phyloP scores from a whole-genome alignment of 1,140 invertebrate genomes.

The Ooceraea biroi region DNA sequence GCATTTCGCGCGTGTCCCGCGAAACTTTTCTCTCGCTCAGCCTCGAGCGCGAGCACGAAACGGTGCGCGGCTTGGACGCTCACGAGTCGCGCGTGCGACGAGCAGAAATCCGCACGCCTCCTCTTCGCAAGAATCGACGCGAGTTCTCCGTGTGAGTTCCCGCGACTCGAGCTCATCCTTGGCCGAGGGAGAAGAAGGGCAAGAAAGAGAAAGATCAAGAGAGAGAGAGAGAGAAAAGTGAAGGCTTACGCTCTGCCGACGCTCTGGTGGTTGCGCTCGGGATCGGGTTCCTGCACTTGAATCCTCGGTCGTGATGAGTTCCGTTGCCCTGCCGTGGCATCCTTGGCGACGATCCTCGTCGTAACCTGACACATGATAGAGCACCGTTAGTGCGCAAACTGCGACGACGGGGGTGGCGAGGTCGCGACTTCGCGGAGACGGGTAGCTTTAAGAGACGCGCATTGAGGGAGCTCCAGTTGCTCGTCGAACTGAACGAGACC shows the following conservation, averaged over 20 bases:
- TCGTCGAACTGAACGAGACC: slow-evolving; percentile 4
- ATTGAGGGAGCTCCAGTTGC: background rate
- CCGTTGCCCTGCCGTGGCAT: slow-evolving; percentile 50
- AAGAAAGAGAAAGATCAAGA: slow-evolving; percentile 37
- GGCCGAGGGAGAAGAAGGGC: background rate
- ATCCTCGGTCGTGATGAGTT: slow-evolving; percentile 57
- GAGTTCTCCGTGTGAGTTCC: slow-evolving; percentile 7
- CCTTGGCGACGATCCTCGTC: slow-evolving; percentile 27
- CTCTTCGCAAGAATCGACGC: background rate
- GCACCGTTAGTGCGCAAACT: background rate
- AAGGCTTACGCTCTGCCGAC: slow-evolving; percentile 68
- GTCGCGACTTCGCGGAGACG: background rate
- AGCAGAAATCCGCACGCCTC: slow-evolving; percentile 10
- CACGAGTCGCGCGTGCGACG: background rate
- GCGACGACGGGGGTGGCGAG: background rate
- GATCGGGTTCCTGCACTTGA: slow-evolving; percentile 65
- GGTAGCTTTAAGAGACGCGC: background rate
- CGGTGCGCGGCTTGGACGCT: background rate
- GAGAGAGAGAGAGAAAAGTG: slow-evolving; percentile 21
- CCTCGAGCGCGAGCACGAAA: background rate
- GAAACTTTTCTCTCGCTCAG: slow-evolving; percentile 24
- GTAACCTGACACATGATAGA: slow-evolving; percentile 61
- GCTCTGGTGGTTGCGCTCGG: slow-evolving; percentile 45
- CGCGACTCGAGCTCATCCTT: background rate
- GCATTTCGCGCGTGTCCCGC: background rate